Evolutionary conservation across 2,888 invertebrate species (phyloP), one percentile per base, ranked within the genome.

Genomic region (Idaea biselata): DNA sequence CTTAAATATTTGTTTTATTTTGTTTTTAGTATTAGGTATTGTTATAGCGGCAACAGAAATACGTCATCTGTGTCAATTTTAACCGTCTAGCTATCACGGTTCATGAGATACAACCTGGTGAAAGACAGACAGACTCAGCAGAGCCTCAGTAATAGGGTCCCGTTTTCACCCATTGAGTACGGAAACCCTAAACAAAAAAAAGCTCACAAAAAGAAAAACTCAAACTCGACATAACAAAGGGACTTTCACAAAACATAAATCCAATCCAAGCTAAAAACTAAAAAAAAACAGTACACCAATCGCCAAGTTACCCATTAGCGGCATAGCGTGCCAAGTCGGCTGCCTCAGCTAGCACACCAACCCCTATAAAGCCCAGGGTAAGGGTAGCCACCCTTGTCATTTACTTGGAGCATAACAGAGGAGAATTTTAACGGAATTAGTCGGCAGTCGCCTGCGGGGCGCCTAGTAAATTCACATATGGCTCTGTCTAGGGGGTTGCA

Each of bases 401-500:
- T 88, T 88, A 88, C 88, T 63, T 58, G 83, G 78, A 84, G 83
- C 88, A 91, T 88, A 88, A 84, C 82, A 81, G 78, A 81, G 80
- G 86, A 88, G 89, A 91, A 89, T 92, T 92, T 91, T 90, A 91
- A 91, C 90, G 88, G 90, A 91, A 91, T 92, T 91, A 91, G 89
- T 89, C 84, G 86, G 81, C 79, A 78, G 80, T 86, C 91, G 91
- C 86, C 91, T 84, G 85, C 86, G 84, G 88, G 91, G 91, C 91
- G 91, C 90, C 91, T 85, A 86, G 89, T 90, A 89, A 85, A 89
- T 90, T 88, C 88, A 83, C 86, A 86, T 83, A 85, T 82, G 85
- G 44, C 44, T 44, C 14, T 80, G 82, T 80, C 81, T 81, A 75
- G 74, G 74, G 70, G 77, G 75, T 74, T 65, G 68, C 55, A 25